These are phyloP conservation scores for Carterocephalus palaemon DNA, from an alignment of 2,888 invertebrate species.

Conservation along the genomic window DNA sequence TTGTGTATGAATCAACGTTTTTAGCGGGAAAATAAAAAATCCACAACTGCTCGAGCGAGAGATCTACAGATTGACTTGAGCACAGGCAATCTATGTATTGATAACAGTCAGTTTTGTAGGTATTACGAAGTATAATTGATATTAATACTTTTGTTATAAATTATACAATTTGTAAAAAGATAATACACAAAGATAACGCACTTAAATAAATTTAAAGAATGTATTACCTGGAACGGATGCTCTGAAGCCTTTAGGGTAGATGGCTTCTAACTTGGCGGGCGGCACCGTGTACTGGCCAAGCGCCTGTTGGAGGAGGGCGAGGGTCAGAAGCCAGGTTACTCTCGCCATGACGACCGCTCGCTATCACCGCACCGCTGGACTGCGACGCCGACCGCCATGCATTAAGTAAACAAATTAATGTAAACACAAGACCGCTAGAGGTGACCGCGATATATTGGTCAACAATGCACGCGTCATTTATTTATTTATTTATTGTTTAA, in stretches of 20 bases:
- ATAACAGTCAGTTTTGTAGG: too few species aligned
- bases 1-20: too few species aligned
- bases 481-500: too few species aligned
- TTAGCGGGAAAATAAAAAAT: too few species aligned
- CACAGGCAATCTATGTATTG: too few species aligned
- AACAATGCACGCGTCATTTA: too few species aligned
- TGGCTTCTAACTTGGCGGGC: slow-evolving; percentile 77
- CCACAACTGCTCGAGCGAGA: too few species aligned
- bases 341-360: slow-evolving; percentile 45
- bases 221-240: slow-evolving; percentile 78
- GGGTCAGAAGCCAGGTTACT: slow-evolving; percentile 13
- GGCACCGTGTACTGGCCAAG: slow-evolving; percentile 63
- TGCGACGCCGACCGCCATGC: slow-evolving; percentile 19
- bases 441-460: slow-evolving; percentile 5
- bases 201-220: not conserved
- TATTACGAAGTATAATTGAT: too few species aligned
- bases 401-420: too few species aligned
- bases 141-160: not conserved
- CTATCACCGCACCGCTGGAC: slow-evolving; percentile 21
- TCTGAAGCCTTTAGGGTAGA: slow-evolving; percentile 79
- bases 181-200: too few species aligned
- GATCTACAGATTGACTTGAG: slow-evolving; percentile 7
- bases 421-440: too few species aligned
- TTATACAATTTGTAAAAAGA: too few species aligned
- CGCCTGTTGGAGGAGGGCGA: slow-evolving; percentile 35